Conservation (phyloP, 2,888 invertebrate genomes). For the Lithophane leautieri region DNA sequence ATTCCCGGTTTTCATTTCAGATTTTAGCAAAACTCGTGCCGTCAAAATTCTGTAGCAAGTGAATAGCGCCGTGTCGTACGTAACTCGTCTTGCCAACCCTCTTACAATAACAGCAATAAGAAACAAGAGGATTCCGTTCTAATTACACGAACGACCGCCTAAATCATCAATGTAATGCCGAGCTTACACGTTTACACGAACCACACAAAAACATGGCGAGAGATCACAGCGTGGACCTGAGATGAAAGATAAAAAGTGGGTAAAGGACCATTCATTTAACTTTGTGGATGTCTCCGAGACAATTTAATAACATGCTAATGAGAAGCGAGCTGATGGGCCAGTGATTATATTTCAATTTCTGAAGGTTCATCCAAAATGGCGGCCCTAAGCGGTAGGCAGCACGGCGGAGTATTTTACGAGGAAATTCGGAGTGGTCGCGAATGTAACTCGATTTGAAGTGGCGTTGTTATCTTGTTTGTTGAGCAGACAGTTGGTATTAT, state of each 20-base stretch:
- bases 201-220: slow-evolving; percentile 33
- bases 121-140: slow-evolving; percentile 53
- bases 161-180: slow-evolving; percentile 40
- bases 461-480: slow-evolving; percentile 33
- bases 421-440: slow-evolving; percentile 8
- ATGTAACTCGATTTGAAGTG: slow-evolving; percentile 23
- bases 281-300: slow-evolving; percentile 24
- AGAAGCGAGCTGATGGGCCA: slow-evolving; percentile 46
- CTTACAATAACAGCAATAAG: slow-evolving; percentile 44
- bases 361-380: slow-evolving; percentile 28
- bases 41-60: no score
- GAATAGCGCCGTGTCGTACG: neutral
- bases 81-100: slow-evolving; percentile 32
- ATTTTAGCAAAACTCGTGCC: neutral
- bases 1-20: neutral
- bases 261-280: slow-evolving; percentile 32
- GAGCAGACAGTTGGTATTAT: slow-evolving; percentile 22
- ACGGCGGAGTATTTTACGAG: slow-evolving; percentile 33
- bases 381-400: neutral
- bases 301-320: slow-evolving; percentile 72
- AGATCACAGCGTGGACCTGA: neutral
- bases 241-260: neutral
- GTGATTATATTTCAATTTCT: slow-evolving; percentile 67
- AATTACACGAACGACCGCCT: slow-evolving; percentile 49
- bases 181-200: slow-evolving; percentile 50